A percentile compares a stretch with the other conserved stretches of the same genome.
Conservation (phyloP, 2,113 vertebrate species). For the Sinocyclocheilus anophthalmus region DNA sequence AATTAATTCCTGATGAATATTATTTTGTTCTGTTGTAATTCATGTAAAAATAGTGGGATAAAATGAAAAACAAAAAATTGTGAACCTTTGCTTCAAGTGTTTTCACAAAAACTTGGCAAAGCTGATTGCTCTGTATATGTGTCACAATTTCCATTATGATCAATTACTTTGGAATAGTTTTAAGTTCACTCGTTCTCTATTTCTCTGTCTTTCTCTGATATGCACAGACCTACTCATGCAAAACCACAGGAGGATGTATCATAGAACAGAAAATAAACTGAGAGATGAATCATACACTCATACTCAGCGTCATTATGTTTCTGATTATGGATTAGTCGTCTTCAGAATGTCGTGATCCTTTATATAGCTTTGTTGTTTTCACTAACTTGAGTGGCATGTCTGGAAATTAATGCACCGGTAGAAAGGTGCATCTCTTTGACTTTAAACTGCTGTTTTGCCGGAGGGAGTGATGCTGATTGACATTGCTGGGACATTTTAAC, state of each 20-base stretch:
- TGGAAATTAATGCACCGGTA: constrained; percentile 34
- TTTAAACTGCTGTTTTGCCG: constrained; percentile 46
- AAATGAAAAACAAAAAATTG: no score
- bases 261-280: constrained; percentile 4
- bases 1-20: no score
- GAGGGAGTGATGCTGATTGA: constrained; percentile 46
- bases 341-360: constrained; percentile 6
- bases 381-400: constrained; percentile 53
- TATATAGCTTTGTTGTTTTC: constrained; percentile 38
- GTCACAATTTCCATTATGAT: not conserved
- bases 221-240: constrained; percentile 4
- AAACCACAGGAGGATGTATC: not conserved
- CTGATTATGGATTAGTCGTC: constrained; percentile 24
- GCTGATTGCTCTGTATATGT: not conserved
- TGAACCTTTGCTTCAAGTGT: not conserved
- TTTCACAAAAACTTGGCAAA: not conserved
- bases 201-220: not conserved
- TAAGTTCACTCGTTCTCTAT: not conserved
- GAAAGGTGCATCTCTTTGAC: constrained; percentile 43
- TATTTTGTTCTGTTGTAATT: no score
- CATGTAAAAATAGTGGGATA: no score
- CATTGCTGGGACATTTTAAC: constrained; percentile 36
- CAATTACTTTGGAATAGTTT: not conserved
- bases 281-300: constrained; percentile 33
- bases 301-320: constrained; percentile 13